Percentiles rank a stretch among this genome's conserved stretches.
Evolutionary conservation across 2,888 invertebrate genomes (phyloP).

Genomic region (Orthosia gothica): DNA sequence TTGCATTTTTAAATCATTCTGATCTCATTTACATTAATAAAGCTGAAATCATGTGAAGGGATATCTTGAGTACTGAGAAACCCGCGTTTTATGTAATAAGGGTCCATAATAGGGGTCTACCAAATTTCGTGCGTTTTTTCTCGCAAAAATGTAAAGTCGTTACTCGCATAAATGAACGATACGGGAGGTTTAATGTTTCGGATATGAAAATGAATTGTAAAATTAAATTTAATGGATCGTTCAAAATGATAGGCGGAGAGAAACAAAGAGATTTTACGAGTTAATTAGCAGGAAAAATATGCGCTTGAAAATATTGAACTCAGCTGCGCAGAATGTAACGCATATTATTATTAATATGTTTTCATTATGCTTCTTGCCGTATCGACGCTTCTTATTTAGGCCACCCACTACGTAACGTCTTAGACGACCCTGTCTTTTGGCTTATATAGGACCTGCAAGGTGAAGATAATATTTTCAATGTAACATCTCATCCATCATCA

Average conservation of each 20-base stretch:
- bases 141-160: conserved; percentile 49
- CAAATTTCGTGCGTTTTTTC: conserved; percentile 46
- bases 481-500: no score
- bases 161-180: conserved; percentile 54
- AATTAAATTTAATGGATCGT: conserved; percentile 55
- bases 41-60: conserved; percentile 71
- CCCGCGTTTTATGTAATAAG: conserved; percentile 75
- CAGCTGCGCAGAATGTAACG: neutral
- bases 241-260: conserved; percentile 33
- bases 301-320: neutral
- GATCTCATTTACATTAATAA: conserved; percentile 48
- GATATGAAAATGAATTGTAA: conserved; percentile 63
- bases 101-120: conserved; percentile 70
- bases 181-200: conserved; percentile 58
- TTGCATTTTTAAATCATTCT: conserved; percentile 43
- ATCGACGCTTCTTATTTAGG: no score
- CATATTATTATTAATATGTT: no score
- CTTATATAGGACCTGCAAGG: no score
- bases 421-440: no score
- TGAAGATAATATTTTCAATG: no score
- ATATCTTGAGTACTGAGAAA: conserved; percentile 64
- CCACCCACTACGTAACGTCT: no score
- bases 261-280: conserved; percentile 52
- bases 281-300: conserved; percentile 32
- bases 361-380: no score